Percentiles rank a stretch among this genome's conserved stretches.
These are phyloP conservation scores for Antitype chi DNA, from an alignment of 2,888 invertebrate species.

Conservation along the genomic window DNA sequence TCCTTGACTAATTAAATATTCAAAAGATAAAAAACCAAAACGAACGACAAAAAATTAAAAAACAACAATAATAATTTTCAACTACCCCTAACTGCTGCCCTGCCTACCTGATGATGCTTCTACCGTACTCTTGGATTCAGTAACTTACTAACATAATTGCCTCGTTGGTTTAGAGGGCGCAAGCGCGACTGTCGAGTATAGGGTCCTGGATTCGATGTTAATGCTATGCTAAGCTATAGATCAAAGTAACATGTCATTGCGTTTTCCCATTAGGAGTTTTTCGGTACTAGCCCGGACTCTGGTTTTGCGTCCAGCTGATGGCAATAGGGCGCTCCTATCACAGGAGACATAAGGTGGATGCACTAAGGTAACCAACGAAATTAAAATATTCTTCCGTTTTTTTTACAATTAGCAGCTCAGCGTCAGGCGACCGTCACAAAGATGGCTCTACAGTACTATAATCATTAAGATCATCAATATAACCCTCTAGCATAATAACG, in stretches of 20 bases:
- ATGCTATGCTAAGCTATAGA: neutral
- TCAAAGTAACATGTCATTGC: neutral
- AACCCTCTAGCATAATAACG: too few species aligned
- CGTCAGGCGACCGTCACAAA: too few species aligned
- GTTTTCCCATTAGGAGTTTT: neutral
- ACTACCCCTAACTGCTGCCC: neutral
- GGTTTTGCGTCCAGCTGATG: neutral
- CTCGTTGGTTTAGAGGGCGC: too few species aligned
- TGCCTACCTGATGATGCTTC: neutral
- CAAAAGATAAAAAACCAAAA: neutral
- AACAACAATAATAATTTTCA: neutral
- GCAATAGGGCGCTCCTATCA: neutral
- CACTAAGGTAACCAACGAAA: too few species aligned
- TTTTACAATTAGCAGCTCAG: too few species aligned
- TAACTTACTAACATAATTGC: neutral
- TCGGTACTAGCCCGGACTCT: neutral
- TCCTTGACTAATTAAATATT: conserved; percentile 6
- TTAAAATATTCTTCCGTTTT: too few species aligned
- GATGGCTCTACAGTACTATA: too few species aligned
- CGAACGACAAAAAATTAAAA: neutral
- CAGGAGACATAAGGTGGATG: too few species aligned
- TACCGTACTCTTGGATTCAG: neutral
- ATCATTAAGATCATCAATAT: too few species aligned
- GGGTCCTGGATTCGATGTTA: neutral
- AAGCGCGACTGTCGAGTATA: too few species aligned